Percentiles rank a stretch among this genome's conserved stretches.
phyloP scores from a whole-genome alignment of 2,113 vertebrate genomes.

The Ascaphus truei region DNA sequence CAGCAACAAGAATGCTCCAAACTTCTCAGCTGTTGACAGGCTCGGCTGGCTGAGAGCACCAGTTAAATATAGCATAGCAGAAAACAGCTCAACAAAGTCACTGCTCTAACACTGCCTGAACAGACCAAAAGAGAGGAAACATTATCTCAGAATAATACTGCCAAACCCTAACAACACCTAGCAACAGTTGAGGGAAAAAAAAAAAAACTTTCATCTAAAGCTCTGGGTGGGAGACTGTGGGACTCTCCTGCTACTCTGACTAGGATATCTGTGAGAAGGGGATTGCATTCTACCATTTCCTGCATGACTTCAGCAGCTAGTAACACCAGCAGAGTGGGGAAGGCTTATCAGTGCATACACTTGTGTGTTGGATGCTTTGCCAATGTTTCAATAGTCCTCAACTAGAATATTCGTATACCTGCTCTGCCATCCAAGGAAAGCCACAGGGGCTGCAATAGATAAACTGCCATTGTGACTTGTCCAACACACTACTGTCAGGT shows the following conservation, averaged over 20 bases:
- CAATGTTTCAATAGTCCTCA: conserved; percentile 31
- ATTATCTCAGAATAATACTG: conserved; percentile 67
- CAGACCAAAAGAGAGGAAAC: conserved; percentile 65
- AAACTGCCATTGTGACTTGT: conserved; percentile 39
- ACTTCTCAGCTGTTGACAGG: conserved; percentile 82
- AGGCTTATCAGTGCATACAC: conserved; percentile 50
- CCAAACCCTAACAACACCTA: conserved; percentile 71
- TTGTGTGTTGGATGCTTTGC: conserved; percentile 56
- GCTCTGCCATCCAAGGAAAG: conserved; percentile 47
- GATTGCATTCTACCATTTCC: conserved; percentile 49
- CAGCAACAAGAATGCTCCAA: conserved; percentile 69
- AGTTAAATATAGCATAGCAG: conserved; percentile 83
- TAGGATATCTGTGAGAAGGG: conserved; percentile 57
- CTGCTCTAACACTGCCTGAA: conserved; percentile 60
- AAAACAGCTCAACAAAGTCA: conserved; percentile 68
- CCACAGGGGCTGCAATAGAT: conserved; percentile 33
- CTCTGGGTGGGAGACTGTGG: conserved; percentile 58
- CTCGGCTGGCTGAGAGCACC: conserved; percentile 80
- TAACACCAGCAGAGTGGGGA: conserved; percentile 52
- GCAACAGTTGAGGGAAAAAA: conserved; percentile 58
- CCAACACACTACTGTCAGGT: conserved; percentile 52
- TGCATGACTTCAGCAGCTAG: conserved; percentile 61
- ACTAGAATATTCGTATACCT: not conserved
- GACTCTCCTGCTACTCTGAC: conserved; percentile 58
- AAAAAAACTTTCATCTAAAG: conserved; percentile 68